phyloP scores from a whole-genome alignment of 1,140 invertebrate species.

The Aphaenogaster rudis region DNA sequence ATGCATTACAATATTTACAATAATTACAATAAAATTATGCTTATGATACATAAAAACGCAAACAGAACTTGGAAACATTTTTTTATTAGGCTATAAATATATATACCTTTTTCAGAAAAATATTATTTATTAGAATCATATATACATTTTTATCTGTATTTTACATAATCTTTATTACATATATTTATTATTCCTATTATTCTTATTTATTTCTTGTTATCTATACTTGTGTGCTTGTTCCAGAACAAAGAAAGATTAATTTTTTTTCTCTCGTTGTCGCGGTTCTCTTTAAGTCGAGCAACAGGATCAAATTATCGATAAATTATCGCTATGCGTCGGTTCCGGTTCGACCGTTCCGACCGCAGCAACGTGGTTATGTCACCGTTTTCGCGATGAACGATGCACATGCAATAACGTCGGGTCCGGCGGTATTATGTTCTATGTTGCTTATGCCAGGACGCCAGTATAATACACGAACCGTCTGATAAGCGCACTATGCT shows the following conservation, averaged over 20 bases:
- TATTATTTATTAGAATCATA: background rate
- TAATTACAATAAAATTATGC: background rate
- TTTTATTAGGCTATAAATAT: background rate
- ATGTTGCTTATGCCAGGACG: background rate
- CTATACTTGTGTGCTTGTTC: background rate
- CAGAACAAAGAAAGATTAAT: background rate
- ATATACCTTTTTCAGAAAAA: background rate
- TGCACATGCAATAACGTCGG: constrained; percentile 32
- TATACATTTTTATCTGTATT: background rate
- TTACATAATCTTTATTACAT: background rate
- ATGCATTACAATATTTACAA: background rate
- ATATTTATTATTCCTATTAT: background rate
- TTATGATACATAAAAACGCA: background rate
- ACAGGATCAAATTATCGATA: constrained; percentile 62
- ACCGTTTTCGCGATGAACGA: constrained; percentile 56
- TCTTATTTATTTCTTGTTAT: background rate
- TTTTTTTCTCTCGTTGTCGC: background rate
- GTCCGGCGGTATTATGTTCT: background rate
- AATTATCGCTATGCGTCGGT: constrained; percentile 51
- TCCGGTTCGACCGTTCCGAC: constrained; percentile 31
- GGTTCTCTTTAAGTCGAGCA: background rate
- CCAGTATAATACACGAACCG: constrained; percentile 15
- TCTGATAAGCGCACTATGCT: constrained; percentile 40
- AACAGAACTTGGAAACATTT: background rate
- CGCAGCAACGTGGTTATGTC: constrained; percentile 62